These are phyloP conservation scores for Spodoptera frugiperda DNA, from an alignment of 1,140 invertebrate species.

Conservation along the genomic window DNA sequence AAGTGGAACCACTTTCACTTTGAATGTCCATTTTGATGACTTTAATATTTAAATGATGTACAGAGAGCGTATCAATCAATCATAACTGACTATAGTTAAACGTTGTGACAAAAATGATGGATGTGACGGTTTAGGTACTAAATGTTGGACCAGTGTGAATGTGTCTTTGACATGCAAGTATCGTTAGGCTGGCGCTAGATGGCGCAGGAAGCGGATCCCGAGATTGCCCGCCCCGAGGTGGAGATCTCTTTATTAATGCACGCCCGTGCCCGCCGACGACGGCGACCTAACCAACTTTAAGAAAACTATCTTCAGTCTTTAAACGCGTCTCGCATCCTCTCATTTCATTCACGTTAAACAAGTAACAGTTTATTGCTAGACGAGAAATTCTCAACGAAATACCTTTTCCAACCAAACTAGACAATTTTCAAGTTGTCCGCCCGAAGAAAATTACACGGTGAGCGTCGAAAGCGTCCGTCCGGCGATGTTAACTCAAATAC, in stretches of 20 bases:
- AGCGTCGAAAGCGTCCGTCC: constrained; percentile 58
- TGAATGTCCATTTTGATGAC: not conserved
- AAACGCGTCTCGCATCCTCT: constrained; percentile 59
- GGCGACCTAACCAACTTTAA: constrained; percentile 70
- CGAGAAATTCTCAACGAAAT: constrained; percentile 66
- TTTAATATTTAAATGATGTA: constrained; percentile 20
- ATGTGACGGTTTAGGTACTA: not conserved
- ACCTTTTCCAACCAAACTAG: constrained; percentile 66
- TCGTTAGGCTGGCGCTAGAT: constrained; percentile 10
- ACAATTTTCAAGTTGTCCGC: constrained; percentile 67
- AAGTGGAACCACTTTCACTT: constrained; percentile 36
- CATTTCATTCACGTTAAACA: constrained; percentile 72
- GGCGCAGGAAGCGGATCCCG: constrained; percentile 18
- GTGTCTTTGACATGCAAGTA: constrained; percentile 30
- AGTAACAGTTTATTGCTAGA: constrained; percentile 73
- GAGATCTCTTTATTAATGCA: constrained; percentile 70
- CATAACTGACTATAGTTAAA: not conserved
- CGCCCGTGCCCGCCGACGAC: constrained; percentile 45
- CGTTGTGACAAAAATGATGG: not conserved
- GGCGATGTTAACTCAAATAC: constrained; percentile 58
- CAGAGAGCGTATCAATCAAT: constrained; percentile 20
- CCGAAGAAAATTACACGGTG: constrained; percentile 67
- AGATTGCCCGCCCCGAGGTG: constrained; percentile 17
- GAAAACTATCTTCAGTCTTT: constrained; percentile 62
- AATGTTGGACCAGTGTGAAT: constrained; percentile 13